Evolutionary conservation across 2,888 invertebrate species (phyloP).

Genomic region (Andrena dorsata): DNA sequence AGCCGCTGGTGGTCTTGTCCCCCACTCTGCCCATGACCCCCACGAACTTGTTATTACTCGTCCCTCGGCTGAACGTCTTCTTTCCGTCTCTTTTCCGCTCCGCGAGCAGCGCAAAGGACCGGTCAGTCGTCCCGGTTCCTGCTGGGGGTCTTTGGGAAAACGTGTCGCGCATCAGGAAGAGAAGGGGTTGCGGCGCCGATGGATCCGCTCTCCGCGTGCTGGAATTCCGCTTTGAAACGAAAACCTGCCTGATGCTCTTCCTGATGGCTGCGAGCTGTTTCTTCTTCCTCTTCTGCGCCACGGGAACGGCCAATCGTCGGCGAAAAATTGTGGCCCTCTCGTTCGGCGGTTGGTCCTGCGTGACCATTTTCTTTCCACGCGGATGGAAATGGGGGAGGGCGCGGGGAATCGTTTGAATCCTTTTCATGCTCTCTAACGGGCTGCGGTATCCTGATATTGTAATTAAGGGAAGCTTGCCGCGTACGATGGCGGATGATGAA

Average conservation of each 20-base stretch:
- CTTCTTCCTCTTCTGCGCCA: background rate
- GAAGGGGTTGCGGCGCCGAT: constrained; percentile 65
- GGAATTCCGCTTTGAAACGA: constrained; percentile 52
- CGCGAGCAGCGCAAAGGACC: constrained; percentile 47
- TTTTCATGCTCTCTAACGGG: background rate
- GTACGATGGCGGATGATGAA: background rate
- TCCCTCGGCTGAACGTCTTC: constrained; percentile 52
- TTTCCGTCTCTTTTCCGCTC: constrained; percentile 39
- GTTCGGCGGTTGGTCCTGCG: background rate
- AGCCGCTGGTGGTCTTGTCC: constrained; percentile 68
- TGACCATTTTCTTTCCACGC: background rate
- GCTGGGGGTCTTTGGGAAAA: constrained; percentile 77
- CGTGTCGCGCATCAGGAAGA: constrained; percentile 65
- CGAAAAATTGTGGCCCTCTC: background rate
- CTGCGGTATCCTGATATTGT: background rate
- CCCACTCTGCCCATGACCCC: constrained; percentile 62
- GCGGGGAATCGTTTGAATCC: background rate
- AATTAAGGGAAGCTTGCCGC: background rate
- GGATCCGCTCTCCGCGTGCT: constrained; percentile 14
- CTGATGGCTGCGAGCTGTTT: constrained; percentile 34
- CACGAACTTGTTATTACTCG: constrained; percentile 62
- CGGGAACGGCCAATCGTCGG: constrained; percentile 14
- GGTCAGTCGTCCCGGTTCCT: constrained; percentile 62
- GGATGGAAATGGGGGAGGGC: background rate
- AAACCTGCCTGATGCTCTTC: constrained; percentile 68